Conservation (phyloP, 37 sponge, comb jelly and placozoan genomes). For the Mnemiopsis leidyi region DNA sequence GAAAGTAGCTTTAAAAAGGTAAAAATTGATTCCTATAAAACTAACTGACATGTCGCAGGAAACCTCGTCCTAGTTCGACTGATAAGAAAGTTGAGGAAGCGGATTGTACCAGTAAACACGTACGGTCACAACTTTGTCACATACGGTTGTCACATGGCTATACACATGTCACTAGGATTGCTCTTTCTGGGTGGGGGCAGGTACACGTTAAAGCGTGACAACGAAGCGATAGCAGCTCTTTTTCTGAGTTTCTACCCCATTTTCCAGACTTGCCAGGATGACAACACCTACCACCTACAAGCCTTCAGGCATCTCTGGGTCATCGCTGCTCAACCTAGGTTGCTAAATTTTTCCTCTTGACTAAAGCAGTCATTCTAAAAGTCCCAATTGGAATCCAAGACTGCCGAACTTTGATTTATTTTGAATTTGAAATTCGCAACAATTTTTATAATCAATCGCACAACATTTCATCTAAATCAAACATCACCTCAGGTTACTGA, state of each 20-base stretch:
- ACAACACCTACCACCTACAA: conserved; percentile 87
- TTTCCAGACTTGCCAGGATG: conserved; percentile 72
- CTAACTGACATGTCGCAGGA: too few species aligned
- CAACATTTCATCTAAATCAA: too few species aligned
- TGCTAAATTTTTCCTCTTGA: too few species aligned
- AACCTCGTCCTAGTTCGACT: conserved; percentile 78
- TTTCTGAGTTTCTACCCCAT: conserved; percentile 75
- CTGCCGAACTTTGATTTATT: too few species aligned
- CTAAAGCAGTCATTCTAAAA: not conserved
- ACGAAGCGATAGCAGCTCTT: conserved; percentile 77
- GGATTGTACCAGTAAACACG: conserved; percentile 56
- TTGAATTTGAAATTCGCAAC: too few species aligned
- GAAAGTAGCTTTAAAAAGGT: too few species aligned
- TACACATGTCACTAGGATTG: conserved; percentile 94
- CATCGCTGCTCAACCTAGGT: conserved; percentile 76
- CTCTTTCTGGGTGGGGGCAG: conserved; percentile 89
- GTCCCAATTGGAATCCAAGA: not conserved
- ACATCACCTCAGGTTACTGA: conserved; percentile 72
- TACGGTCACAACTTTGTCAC: conserved; percentile 69
- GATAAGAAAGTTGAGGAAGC: conserved; percentile 69
- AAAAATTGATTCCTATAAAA: too few species aligned
- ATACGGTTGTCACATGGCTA: conserved; percentile 90
- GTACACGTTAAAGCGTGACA: conserved; percentile 74
- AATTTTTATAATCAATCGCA: too few species aligned
- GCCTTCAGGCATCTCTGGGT: conserved; percentile 89